Base-by-base conservation (phyloP, 2,888 invertebrate species). In the Tridacna gigas region DNA sequence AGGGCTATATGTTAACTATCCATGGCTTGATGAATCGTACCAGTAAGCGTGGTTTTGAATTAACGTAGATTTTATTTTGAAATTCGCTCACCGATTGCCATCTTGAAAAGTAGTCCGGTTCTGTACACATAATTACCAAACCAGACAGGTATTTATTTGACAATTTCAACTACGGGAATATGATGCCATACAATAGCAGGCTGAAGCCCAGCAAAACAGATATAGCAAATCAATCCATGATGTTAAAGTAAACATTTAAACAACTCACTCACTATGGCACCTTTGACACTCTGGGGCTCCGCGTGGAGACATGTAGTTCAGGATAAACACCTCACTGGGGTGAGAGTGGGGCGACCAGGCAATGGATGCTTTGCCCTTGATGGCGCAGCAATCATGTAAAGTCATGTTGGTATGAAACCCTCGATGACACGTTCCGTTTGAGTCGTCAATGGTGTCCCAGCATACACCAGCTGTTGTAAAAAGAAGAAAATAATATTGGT, bases 191-290 rank as follows among this genome's bases (percentile, higher is more conserved):
- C 37, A 37, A 37, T 37, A 37, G 37, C 37, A 37, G 7, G 37
- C 37, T 37, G 37, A 37, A 37, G 37, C 37, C 37, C 37, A n/a
- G n/a, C n/a, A n/a, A n/a, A n/a, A n/a, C n/a, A n/a, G n/a, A n/a
- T n/a, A n/a, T n/a, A n/a, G n/a, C 37, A 37, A 37, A 37, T 37
- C 37, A 37, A 7, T 7, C 2, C 4, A 18, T 9, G 9, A 9
- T 56, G 2, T 20, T 7, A 51, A 45, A 48, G 11, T 26, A 26
- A 71, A 71, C 47, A 22, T 74, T 74, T 60, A 80, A 37, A 47
- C 15, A 79, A 74, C 74, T 82, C 79, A 89, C 91, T 90, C 85
- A 91, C 91, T 89, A 84, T 91, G 90, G 77, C 91, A 91, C 25
- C 84, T 88, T 28, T 87, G 78, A 77, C 91, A 91, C 28, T 74